Percentiles rank a stretch among this genome's conserved stretches.
phyloP scores from a whole-genome alignment of 2,113 vertebrate species.

The Hemibagrus wyckioides region DNA sequence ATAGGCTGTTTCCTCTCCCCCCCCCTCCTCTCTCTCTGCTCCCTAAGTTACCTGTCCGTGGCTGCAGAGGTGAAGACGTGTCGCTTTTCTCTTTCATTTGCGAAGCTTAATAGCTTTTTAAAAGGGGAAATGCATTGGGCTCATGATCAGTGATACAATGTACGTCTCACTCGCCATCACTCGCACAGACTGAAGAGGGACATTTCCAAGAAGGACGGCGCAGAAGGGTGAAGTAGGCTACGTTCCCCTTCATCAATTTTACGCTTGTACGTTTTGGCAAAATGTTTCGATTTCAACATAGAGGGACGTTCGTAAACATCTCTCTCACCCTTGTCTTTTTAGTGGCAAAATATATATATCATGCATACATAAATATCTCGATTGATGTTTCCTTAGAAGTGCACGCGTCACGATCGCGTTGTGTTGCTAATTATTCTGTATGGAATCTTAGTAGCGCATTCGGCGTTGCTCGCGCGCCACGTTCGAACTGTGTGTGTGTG shows the following conservation, averaged over 20 bases:
- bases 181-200: slow-evolving; percentile 41
- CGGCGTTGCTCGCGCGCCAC: not conserved
- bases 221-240: slow-evolving; percentile 39
- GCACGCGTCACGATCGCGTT: not conserved
- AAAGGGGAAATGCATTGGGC: slow-evolving; percentile 15
- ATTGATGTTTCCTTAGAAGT: not conserved
- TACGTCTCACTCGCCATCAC: slow-evolving; percentile 32
- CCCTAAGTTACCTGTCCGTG: slow-evolving; percentile 24
- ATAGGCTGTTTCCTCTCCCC: not conserved
- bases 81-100: slow-evolving; percentile 9
- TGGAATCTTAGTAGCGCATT: slow-evolving; percentile 2
- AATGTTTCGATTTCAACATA: not conserved
- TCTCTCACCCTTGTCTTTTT: not conserved
- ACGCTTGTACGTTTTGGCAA: not conserved
- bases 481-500: not conserved
- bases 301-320: not conserved
- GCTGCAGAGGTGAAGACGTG: slow-evolving; percentile 27
- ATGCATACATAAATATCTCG: not conserved
- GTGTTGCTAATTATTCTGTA: not conserved
- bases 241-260: not conserved
- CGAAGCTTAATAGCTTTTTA: not conserved
- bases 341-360: not conserved
- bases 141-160: slow-evolving; percentile 37
- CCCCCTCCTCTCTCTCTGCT: not conserved
- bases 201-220: slow-evolving; percentile 4